These are phyloP conservation scores for Cuculus canorus DNA, from an alignment of 2,797 vertebrate species.

Conservation along the genomic window DNA sequence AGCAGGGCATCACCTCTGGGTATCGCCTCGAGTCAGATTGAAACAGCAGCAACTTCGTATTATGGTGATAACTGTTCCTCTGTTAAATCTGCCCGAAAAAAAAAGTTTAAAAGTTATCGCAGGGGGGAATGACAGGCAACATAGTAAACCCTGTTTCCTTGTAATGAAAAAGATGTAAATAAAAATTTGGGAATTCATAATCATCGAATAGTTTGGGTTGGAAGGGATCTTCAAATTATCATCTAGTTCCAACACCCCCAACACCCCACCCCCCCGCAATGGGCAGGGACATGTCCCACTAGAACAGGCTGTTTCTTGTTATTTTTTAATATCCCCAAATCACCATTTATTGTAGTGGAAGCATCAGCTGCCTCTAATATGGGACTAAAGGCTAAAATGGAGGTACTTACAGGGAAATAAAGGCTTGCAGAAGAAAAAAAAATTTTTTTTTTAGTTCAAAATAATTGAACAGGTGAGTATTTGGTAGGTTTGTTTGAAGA, in stretches of 20 bases:
- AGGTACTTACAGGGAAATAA: neutral
- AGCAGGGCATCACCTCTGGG: neutral
- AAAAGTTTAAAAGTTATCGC: neutral
- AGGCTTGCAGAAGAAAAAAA: neutral
- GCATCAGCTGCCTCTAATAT: fast-evolving
- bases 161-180: neutral
- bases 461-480: neutral
- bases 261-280: too few species aligned
- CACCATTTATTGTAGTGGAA: neutral
- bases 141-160: neutral
- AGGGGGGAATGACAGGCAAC: neutral
- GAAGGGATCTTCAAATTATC: too few species aligned
- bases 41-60: neutral
- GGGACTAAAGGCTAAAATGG: neutral
- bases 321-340: neutral
- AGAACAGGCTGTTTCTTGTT: too few species aligned
- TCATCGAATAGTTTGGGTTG: too few species aligned
- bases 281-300: too few species aligned
- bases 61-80: neutral
- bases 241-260: too few species aligned
- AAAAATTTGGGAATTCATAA: neutral
- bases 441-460: neutral
- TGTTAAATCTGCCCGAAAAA: neutral
- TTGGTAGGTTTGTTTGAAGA: neutral
- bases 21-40: neutral